Evolutionary conservation across 2,113 vertebrate species (phyloP), one percentile per base, ranked within the genome.

Genomic region (Notechis scutatus): DNA sequence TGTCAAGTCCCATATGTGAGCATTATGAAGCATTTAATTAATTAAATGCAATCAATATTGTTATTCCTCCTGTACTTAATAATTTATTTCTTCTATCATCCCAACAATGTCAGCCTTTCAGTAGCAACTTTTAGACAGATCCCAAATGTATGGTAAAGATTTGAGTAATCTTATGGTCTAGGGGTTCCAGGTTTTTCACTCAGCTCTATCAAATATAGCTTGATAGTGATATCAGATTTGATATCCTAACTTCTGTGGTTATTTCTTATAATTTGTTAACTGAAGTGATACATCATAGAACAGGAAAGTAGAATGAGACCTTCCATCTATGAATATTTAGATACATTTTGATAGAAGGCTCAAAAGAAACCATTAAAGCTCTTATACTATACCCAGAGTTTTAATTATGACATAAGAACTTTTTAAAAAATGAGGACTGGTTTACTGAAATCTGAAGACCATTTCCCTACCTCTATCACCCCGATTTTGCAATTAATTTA

Each of bases 391-490:
- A 64, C 24, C 47, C 47, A 42, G 42, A 86, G 56, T 90, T 92
- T 92, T 93, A 94, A 94, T 64, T 89, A 88, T 74, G 29, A n/a
- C 0, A 15, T 61, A 85, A 4, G 39, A 14, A 45, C 45, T 92
- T 56, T 59, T 87, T 86, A 86, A 85, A 0, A 93, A 55, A 29
- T 24, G 1, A 18, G 0, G 92, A 92, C 85, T 92, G 23, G 69
- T 6, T 88, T 87, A 56, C 15, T 26, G 54, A 94, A 94, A 87
- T 54, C 0, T 64, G 2, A 56, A 59, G 89, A 95, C 47, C 93
- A 59, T 6, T 2, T 81, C 18, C 42, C 23, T 55, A 20, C 91
- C 0, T 69, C 14, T 45, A 45, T 45, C 45, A 45, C 2, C 5
- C 42, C 64, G 56, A 61, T 91, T 55, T 34, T 54, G 14, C 64